These are phyloP conservation scores for Phalangium opilio DNA, from an alignment of 2,888 invertebrate genomes.

Conservation along the genomic window DNA sequence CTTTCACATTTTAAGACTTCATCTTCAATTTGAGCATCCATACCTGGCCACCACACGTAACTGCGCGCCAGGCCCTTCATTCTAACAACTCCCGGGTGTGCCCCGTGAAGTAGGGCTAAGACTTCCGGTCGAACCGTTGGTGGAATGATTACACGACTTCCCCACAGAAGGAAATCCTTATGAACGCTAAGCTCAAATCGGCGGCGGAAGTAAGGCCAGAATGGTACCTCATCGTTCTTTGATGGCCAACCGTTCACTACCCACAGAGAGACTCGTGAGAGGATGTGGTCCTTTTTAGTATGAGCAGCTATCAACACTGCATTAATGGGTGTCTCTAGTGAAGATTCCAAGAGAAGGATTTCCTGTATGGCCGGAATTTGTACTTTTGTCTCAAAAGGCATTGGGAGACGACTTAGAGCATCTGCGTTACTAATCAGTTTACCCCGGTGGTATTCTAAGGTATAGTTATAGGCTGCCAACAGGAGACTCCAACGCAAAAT, in stretches of 20 bases:
- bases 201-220: not conserved
- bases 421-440: constrained; percentile 5
- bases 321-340: not conserved
- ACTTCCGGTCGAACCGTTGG: not conserved
- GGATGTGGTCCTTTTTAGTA: not conserved
- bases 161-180: constrained; percentile 1
- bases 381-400: not conserved
- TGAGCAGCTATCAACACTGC: not conserved
- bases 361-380: not conserved
- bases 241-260: not conserved
- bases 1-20: not conserved
- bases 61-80: constrained; percentile 4
- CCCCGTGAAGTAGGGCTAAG: not conserved
- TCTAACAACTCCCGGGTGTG: constrained; percentile 1
- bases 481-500: constrained; percentile 8
- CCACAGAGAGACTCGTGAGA: constrained; percentile 3
- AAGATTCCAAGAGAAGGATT: constrained; percentile 2
- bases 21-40: constrained; percentile 2
- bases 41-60: constrained; percentile 6
- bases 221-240: not conserved
- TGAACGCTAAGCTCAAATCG: not conserved
- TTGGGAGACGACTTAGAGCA: constrained; percentile 3
- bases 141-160: constrained; percentile 4
- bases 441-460: constrained; percentile 1
- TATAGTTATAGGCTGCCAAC: constrained; percentile 2